Evolutionary conservation across 53 echinoderm and acorn worm species (phyloP), one percentile per base, ranked within the genome.

Genomic region (Echinarachnius parma): DNA sequence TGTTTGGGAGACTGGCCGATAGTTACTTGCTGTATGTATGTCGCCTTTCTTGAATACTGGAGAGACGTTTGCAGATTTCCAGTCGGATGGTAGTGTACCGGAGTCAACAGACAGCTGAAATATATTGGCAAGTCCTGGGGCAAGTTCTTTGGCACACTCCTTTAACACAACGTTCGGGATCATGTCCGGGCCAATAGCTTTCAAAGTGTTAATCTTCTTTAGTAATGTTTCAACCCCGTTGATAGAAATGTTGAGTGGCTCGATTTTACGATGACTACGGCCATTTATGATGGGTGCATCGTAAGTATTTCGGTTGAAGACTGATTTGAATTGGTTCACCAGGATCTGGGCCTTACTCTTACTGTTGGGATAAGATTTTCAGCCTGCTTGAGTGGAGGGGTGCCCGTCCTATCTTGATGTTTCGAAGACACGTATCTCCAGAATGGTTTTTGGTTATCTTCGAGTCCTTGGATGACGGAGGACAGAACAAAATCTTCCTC

Each of bases 1-100:
- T 14, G 86, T 86, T 14, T 80, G 61, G 33, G 80, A 86, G 28
- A 81, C 81, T 22, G 86, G 86, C 11, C 86, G 68, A 31, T 86
- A 80, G 61, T 86, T 86, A 9, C 56, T 34, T 34, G 76, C 11
- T 54, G 18, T 22, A 13, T 52, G 22, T 4, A 35, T 31, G 46
- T 26, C 46, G 0, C 81, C 76, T 15, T 86, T 81, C 28, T 86
- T 76, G 62, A 80, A 86, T 14, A 80, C 22, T 14, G 86, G 59
- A 14, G 68, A 29, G 2, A 86, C 62, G 28, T 69, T 60, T 4
- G 81, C 81, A 68, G 49, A 50, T 52, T 8, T 68, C 50, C 53
- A 68, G 53, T 68, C 68, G 33, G 53, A 31, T 19, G 53, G 53
- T 42, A 64, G 47, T 5, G 26, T n/a, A n/a, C n/a, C n/a, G n/a